Evolutionary conservation across 2,113 vertebrate species (phyloP).

Genomic region (Poicephalus meyeri): DNA sequence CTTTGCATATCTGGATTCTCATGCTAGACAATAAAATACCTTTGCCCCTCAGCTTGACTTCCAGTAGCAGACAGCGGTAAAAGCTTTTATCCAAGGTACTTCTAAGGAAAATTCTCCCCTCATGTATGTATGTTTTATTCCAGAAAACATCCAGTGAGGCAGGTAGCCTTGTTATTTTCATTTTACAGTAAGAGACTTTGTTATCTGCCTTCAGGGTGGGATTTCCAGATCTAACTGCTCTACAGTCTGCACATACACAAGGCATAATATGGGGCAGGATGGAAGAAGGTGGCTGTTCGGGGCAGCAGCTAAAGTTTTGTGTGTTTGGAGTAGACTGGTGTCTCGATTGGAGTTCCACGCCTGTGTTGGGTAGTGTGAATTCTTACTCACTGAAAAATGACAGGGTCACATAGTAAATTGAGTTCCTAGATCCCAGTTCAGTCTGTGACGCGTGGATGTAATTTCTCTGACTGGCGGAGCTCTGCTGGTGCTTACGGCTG

Average conservation of each 20-base stretch:
- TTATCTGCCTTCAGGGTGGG: neutral
- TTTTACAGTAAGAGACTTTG: neutral
- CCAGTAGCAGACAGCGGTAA: neutral
- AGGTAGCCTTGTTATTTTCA: neutral
- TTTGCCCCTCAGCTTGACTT: neutral
- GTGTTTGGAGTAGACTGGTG: neutral
- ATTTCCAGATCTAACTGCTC: neutral
- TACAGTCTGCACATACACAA: neutral
- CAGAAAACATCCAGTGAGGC: accelerated
- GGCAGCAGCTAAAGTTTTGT: neutral
- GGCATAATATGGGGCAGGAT: neutral
- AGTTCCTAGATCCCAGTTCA: neutral
- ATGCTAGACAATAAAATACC: neutral
- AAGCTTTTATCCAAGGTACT: neutral
- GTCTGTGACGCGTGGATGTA: neutral
- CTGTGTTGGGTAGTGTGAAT: neutral
- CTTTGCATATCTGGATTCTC: neutral
- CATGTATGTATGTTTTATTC: neutral
- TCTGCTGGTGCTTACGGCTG: neutral
- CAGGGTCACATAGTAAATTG: neutral
- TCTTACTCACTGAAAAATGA: neutral
- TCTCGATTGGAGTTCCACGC: neutral
- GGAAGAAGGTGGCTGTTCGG: neutral
- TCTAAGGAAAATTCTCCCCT: neutral
- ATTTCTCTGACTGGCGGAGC: neutral